These are phyloP conservation scores for Lepidostoma basale DNA, from an alignment of 1,140 invertebrate species.

Conservation along the genomic window DNA sequence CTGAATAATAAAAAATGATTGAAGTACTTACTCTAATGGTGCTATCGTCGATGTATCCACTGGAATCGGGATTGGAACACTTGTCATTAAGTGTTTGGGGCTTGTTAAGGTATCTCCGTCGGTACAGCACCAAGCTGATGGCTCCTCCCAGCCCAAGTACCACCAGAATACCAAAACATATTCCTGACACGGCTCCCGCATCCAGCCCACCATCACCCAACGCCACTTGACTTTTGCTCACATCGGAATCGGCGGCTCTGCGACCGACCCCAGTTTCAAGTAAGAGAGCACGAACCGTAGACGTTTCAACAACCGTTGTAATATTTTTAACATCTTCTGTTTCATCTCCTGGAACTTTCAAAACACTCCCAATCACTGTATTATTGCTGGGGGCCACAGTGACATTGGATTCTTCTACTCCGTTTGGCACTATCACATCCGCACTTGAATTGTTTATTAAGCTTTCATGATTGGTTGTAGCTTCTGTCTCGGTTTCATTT, in stretches of 20 bases:
- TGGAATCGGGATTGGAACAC: constrained; percentile 84
- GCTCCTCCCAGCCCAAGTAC: constrained; percentile 70
- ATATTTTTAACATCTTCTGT: neutral
- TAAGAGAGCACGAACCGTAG: constrained; percentile 37
- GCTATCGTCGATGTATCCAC: constrained; percentile 87
- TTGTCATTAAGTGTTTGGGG: constrained; percentile 80
- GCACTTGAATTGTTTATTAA: neutral
- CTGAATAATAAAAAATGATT: constrained; percentile 49
- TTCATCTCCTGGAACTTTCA: neutral
- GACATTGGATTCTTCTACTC: constrained; percentile 1
- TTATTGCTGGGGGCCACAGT: neutral
- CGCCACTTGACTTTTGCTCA: neutral
- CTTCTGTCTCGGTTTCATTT: constrained; percentile 4
- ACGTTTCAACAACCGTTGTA: constrained; percentile 27
- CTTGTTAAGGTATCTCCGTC: constrained; percentile 76
- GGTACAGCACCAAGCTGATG: constrained; percentile 76
- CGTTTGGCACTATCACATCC: neutral
- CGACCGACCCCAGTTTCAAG: constrained; percentile 37
- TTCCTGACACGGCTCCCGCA: constrained; percentile 74
- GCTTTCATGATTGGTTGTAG: neutral
- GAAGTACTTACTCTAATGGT: constrained; percentile 75
- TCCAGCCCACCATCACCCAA: constrained; percentile 55
- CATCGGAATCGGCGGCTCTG: constrained; percentile 26
- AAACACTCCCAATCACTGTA: constrained; percentile 18
- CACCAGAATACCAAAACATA: constrained; percentile 71